These are phyloP conservation scores for Andricus grossulariae DNA, from an alignment of 1,140 invertebrate species.

Conservation along the genomic window DNA sequence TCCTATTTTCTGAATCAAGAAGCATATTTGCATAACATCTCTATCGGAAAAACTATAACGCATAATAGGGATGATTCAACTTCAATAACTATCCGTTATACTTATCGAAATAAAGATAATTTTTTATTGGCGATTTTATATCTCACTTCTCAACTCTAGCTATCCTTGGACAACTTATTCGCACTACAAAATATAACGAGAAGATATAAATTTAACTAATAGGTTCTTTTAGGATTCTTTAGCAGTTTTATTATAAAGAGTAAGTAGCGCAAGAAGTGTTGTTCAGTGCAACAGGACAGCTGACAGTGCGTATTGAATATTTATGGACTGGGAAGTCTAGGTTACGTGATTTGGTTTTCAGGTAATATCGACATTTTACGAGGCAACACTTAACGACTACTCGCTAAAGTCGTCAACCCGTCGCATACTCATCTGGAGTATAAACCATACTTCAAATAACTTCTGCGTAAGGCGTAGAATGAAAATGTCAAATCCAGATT, in stretches of 20 bases:
- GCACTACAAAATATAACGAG: neutral
- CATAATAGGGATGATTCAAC: too few species aligned
- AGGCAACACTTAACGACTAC: slow-evolving; percentile 55
- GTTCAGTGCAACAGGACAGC: neutral
- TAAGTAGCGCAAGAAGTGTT: neutral
- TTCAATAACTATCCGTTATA: too few species aligned
- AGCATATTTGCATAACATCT: too few species aligned
- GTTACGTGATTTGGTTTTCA: slow-evolving; percentile 48
- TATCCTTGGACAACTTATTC: too few species aligned
- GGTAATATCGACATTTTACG: slow-evolving; percentile 53
- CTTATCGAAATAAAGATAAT: too few species aligned
- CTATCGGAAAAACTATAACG: too few species aligned
- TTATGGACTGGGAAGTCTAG: slow-evolving; percentile 5
- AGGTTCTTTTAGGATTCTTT: neutral
- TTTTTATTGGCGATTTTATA: too few species aligned
- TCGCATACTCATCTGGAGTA: slow-evolving; percentile 31
- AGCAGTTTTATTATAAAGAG: neutral
- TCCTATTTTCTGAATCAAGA: too few species aligned
- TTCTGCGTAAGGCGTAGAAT: slow-evolving; percentile 54
- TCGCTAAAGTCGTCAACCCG: slow-evolving; percentile 60
- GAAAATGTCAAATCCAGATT: slow-evolving; percentile 61
- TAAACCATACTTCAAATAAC: slow-evolving; percentile 57
- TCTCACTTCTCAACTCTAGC: too few species aligned
- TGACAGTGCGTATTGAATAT: slow-evolving; percentile 27
- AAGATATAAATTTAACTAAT: neutral